A percentile compares a stretch with the other conserved stretches of the same genome.
These are phyloP conservation scores for Periplaneta americana DNA, from an alignment of 1,140 invertebrate genomes.

Conservation along the genomic window DNA sequence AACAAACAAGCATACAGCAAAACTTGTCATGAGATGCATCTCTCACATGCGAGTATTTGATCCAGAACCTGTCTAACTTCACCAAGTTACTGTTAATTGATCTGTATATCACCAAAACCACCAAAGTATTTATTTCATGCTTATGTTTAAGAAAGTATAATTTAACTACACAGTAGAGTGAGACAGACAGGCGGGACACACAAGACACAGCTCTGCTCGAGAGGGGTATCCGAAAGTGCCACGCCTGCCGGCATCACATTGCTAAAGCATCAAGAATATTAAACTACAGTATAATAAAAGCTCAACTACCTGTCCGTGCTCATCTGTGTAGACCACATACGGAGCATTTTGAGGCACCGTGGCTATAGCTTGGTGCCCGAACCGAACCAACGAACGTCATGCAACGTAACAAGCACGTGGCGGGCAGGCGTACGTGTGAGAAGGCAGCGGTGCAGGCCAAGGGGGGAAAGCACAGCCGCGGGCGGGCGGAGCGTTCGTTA, in stretches of 20 bases:
- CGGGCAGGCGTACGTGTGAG: slow-evolving; percentile 3
- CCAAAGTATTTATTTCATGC: background rate
- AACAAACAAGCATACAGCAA: background rate
- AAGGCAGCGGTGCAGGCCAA: slow-evolving; percentile 16
- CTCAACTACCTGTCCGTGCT: slow-evolving; percentile 83
- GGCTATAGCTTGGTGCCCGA: slow-evolving; percentile 25
- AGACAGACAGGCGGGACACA: slow-evolving; percentile 21
- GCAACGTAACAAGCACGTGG: slow-evolving; percentile 15
- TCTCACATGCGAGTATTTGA: background rate
- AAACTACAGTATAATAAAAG: slow-evolving; percentile 16
- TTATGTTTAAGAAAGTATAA: background rate
- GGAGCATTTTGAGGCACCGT: slow-evolving; percentile 77
- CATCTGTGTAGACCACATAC: slow-evolving; percentile 92
- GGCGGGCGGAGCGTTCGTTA: slow-evolving; percentile 6
- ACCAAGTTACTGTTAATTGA: background rate
- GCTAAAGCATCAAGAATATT: slow-evolving; percentile 9
- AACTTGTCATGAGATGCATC: background rate
- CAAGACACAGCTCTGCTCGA: slow-evolving; percentile 9
- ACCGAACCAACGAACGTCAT: slow-evolving; percentile 16
- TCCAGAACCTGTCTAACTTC: background rate
- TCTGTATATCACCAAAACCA: background rate
- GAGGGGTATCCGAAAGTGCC: background rate
- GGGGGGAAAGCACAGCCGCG: slow-evolving; percentile 14
- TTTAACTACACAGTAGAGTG: slow-evolving; percentile 18
- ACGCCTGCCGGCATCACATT: slow-evolving; percentile 15